Evolutionary conservation across 2,797 vertebrate species (phyloP), one percentile per base, ranked within the genome.

Genomic region (Xenentodon cancila): DNA sequence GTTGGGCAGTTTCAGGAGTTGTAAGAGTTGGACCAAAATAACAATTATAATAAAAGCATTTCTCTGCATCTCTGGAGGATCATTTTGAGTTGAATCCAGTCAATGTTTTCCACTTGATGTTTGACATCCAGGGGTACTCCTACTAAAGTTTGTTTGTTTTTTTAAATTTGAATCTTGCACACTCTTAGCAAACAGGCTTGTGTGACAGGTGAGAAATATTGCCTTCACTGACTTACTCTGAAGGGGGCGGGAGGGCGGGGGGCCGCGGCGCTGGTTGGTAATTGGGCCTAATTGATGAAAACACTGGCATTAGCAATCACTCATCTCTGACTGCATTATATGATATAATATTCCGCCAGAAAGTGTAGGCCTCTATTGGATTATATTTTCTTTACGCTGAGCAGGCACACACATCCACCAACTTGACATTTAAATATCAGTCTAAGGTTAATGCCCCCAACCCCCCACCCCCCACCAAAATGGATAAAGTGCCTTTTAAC

Each of bases 371-470:
- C 82, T 77, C 75, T 68, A 79, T 84, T 84, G 85, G 88, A 83
- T 89, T 85, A 86, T 64, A 69, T 69, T 68, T 65, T 68, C 77
- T 77, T 72, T 84, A 86, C 60, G 59, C 79, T 66, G 13, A 60
- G 54, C 42, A 2, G 51, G 71, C 68, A 73, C 76, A 66, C 68
- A 50, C 74, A 54, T 58, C 56, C 58, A 55, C 60, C 44, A 64
- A 70, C 25, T 22, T 91, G 89, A 91, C 91, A 93, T 93, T 93
- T 92, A 92, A 93, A 92, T 90, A 91, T 88, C 90, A 90, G 77
- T 88, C 77, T 89, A 91, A 92, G 90, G 91, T 91, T 92, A 91
- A 92, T 86, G 85, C 32, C 82, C 77, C 72, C 68, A 54, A 67
- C 61, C 75, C 13, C 75, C 13, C 12, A 3, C 15, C 37, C 37